Evolutionary conservation across 1,140 invertebrate species (phyloP), one percentile per base, ranked within the genome.

Genomic region (Cyclargus thomasi): DNA sequence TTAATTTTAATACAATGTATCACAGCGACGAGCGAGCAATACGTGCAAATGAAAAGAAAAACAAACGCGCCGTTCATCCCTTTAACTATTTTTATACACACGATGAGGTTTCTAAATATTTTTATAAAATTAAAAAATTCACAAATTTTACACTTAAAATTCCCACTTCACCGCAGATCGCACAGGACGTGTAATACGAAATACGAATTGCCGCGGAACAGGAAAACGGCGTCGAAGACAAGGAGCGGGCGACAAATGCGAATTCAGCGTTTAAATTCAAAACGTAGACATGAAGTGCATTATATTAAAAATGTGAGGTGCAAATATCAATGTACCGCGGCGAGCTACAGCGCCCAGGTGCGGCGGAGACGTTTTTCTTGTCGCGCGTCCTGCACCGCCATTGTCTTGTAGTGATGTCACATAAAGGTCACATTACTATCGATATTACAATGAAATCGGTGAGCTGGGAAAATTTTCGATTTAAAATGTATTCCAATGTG

Each of bases 321-420:
- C 23, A 75, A 80, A 73, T 77, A 78, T 74, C 76, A 74, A 77
- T 65, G 74, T 53, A n/a, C 14, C 62, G 20, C 47, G 22, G 65
- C 74, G 72, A 59, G 22, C 67, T 77, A 78, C 63, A 74, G 69
- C 63, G 73, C 78, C 70, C 84, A 86, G 82, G 84, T 86, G 83
- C 68, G 71, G 77, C 78, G 76, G 79, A 80, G 83, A 84, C 80
- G 78, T 83, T 84, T 84, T 84, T 86, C 82, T 83, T 83, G 79
- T 79, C 70, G 65, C 62, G 62, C 74, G 55, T 59, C 76, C 75
- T 69, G 70, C 67, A 66, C 71, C 70, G 72, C 71, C 70, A 68
- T 73, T 70, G 71, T 65, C 69, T 47, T 8, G 21, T 79, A 83
- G 79, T 65, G 80, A 65, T 53, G 71, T 55, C 10, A 67, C 17